Base-by-base conservation (phyloP, 2,113 vertebrate genomes). In the Colistium nudipinnis region DNA sequence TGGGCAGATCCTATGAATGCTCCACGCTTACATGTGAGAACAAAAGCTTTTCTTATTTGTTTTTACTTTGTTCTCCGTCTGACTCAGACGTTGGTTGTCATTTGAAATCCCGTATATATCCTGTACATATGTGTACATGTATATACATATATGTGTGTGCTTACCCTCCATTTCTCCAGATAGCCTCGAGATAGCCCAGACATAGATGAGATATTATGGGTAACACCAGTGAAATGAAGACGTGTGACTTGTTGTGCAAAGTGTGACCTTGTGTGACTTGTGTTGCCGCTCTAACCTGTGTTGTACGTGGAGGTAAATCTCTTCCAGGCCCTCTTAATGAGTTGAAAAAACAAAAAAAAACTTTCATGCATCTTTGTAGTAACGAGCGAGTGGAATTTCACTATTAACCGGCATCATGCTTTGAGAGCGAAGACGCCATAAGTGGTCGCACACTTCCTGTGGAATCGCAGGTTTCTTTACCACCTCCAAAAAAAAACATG, bases 11-110 rank as follows among this genome's bases (percentile, higher is more conserved):
- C 68, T 36, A 75, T 79, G 76, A 91, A 77, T 81, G 76, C 55
- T 82, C 90, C 87, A 91, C 89, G 81, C 91, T 91, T 88, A 80
- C 13, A 59, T 87, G 19, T 25, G 53, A n/a, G 69, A 88, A 90
- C 87, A 90, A 91, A 92, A 71, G 80, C 67, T 84, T 87, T 77
- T 89, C 72, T 87, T 76, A 69, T 62, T 59, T 90, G 79, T 84
- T 70, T 65, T 68, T 85, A 82, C 76, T 77, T 67, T 70, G 48
- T 82, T 48, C 68, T 52, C n/a, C 45, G 64, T 78, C 76, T 76
- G 77, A 89, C 62, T 81, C 72, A 54, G 43, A 28, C 81, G 53
- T 74, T 84, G 76, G 75, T 72, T 83, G 77, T 76, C 74, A 82
- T 84, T 81, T 70, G 41, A 85, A 84, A 74, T 62, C 55, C n/a